Conservation (phyloP, 2,113 vertebrate species). For the Takifugu flavidus region DNA sequence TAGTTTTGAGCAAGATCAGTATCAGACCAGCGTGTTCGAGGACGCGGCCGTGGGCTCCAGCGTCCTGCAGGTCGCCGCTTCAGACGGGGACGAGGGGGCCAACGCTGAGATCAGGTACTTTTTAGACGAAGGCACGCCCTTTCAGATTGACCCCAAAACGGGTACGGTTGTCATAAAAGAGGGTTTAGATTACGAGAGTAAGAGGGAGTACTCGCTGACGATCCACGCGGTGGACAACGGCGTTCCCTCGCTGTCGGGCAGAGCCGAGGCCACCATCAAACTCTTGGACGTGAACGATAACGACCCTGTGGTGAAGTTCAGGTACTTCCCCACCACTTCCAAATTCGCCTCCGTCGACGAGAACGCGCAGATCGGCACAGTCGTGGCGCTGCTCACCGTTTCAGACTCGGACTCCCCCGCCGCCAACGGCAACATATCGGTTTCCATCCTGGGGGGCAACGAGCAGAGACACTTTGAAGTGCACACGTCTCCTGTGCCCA, state of each 20-base stretch:
- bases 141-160: conserved; percentile 89
- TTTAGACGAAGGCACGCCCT: conserved; percentile 85
- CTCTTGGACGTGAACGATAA: conserved; percentile 95
- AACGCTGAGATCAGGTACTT: conserved; percentile 90
- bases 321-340: conserved; percentile 90
- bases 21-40: conserved; percentile 87
- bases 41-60: conserved; percentile 87
- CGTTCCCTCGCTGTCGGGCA: conserved; percentile 84
- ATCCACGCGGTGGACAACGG: conserved; percentile 89
- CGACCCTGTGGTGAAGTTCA: conserved; percentile 92
- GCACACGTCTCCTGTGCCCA: conserved; percentile 93
- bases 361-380: conserved; percentile 91
- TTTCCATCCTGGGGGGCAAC: conserved; percentile 91
- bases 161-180: conserved; percentile 90
- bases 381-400: conserved; percentile 92
- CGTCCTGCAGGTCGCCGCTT: conserved; percentile 85
- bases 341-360: conserved; percentile 95
- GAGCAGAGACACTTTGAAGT: conserved; percentile 97
- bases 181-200: conserved; percentile 84
- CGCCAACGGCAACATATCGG: conserved; percentile 94
- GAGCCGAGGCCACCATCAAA: conserved; percentile 86
- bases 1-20: conserved; percentile 83
- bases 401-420: conserved; percentile 89
- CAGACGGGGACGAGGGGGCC: conserved; percentile 90
- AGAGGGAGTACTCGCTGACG: conserved; percentile 87